Evolutionary conservation across 1,140 invertebrate species (phyloP), one percentile per base, ranked within the genome.

Genomic region (Leptinotarsa texana): DNA sequence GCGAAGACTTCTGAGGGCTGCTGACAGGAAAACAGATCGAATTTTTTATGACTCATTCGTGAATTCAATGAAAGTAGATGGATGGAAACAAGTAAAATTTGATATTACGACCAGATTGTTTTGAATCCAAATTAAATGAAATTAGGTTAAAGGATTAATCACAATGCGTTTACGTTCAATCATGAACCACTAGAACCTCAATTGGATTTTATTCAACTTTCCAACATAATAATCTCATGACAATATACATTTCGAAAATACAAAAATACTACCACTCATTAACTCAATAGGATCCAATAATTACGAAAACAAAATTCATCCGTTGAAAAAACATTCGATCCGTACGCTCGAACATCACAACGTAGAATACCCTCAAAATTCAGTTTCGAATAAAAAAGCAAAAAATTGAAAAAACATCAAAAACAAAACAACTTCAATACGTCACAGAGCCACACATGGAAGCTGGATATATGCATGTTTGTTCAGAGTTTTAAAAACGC

Each of bases 401-500:
- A 51, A 66, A 63, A 75, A 21, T 51, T 13, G 4, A 70, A 78
- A 77, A 75, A 75, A 76, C 74, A 75, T 73, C 63, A 77, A 79
- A 78, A 80, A 76, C 75, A 81, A 77, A 79, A 77, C 74, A 67
- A 74, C 70, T 63, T 72, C 77, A 76, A 82, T 79, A 80, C 82
- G 81, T 83, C 82, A 83, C 80, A 75, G 42, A 71, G 57, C 65
- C 69, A 77, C 69, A 78, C 80, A 77, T 75, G 75, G 75, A 71
- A 51, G 74, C 77, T 77, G 77, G 75, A 75, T 77, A 70, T 76
- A 77, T 78, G 77, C 74, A 77, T 84, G 81, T 84, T 83, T 84
- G 80, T 84, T 81, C 82, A 82, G 84, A 83, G 82, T 84, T 85
- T 85, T 84, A 84, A 85, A 85, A 85, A 85, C 83, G 84, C 84